Evolutionary conservation across 2,888 invertebrate genomes (phyloP).

Genomic region (Chrysotoxum bicinctum): DNA sequence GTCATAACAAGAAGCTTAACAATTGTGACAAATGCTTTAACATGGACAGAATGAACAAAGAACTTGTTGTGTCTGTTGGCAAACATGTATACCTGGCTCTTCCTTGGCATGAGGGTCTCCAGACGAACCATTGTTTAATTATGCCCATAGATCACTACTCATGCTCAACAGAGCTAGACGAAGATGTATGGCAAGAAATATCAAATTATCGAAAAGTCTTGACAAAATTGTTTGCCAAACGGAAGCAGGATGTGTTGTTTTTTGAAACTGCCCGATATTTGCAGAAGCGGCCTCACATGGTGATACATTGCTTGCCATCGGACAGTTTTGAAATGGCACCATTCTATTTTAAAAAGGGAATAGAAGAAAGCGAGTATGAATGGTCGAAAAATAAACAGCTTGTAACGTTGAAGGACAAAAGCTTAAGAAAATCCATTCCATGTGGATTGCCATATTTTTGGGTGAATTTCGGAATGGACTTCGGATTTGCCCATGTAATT

Average conservation of each 20-base stretch:
- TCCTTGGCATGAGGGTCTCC: constrained; percentile 90
- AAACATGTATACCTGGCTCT: constrained; percentile 92
- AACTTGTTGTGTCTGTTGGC: constrained; percentile 91
- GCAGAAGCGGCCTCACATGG: constrained; percentile 90
- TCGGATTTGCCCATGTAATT: constrained; percentile 98
- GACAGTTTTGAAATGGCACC: constrained; percentile 93
- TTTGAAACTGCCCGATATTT: constrained; percentile 92
- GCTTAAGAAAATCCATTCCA: constrained; percentile 91
- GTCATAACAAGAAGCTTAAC: constrained; percentile 87
- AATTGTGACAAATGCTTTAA: constrained; percentile 93
- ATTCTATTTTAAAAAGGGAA: constrained; percentile 98
- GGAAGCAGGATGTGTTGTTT: constrained; percentile 92
- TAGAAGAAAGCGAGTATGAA: constrained; percentile 96
- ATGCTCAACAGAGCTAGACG: constrained; percentile 93
- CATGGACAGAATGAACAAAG: constrained; percentile 89
- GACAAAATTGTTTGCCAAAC: constrained; percentile 88
- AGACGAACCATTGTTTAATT: constrained; percentile 92
- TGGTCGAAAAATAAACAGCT: constrained; percentile 98
- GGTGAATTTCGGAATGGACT: constrained; percentile 94
- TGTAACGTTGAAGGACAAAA: constrained; percentile 86
- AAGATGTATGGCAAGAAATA: constrained; percentile 96
- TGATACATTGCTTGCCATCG: constrained; percentile 94
- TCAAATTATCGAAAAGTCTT: constrained; percentile 88
- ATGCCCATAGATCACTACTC: constrained; percentile 91
- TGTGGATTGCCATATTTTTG: constrained; percentile 97